Conservation (phyloP, 2,797 vertebrate species). For the Galago senegalensis region DNA sequence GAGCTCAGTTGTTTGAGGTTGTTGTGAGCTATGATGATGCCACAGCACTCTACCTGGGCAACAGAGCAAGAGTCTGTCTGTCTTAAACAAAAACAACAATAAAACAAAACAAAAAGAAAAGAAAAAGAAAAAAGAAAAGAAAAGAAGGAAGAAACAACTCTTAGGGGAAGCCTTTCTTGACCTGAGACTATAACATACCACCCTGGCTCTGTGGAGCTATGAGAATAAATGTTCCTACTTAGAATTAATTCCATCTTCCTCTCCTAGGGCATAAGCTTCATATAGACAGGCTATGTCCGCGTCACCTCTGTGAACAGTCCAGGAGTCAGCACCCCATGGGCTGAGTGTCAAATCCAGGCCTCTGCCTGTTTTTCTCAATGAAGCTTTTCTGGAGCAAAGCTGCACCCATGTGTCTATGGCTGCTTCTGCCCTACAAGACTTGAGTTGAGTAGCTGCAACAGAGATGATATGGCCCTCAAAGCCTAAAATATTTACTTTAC, state of each 20-base stretch:
- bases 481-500: constrained; percentile 3
- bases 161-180: not conserved
- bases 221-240: not conserved
- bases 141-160: not conserved
- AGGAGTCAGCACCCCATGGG: not conserved
- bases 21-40: too few relatives aligned
- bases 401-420: too few relatives aligned
- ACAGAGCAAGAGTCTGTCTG: too few relatives aligned
- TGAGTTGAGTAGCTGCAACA: not conserved
- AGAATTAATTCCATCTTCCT: not conserved
- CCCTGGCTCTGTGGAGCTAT: not conserved
- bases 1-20: too few relatives aligned
- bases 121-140: too few relatives aligned
- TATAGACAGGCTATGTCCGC: not conserved
- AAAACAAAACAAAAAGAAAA: too few relatives aligned
- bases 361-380: not conserved
- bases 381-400: not conserved
- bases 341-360: not conserved
- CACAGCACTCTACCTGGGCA: too few relatives aligned
- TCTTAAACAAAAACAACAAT: too few relatives aligned
- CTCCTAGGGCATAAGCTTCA: not conserved
- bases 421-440: not conserved
- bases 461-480: not conserved
- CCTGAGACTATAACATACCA: not conserved
- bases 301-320: not conserved